Percentiles rank a stretch among this genome's conserved stretches.
Conservation (phyloP, 2,113 vertebrate genomes). For the Artemisiospiza belli region DNA sequence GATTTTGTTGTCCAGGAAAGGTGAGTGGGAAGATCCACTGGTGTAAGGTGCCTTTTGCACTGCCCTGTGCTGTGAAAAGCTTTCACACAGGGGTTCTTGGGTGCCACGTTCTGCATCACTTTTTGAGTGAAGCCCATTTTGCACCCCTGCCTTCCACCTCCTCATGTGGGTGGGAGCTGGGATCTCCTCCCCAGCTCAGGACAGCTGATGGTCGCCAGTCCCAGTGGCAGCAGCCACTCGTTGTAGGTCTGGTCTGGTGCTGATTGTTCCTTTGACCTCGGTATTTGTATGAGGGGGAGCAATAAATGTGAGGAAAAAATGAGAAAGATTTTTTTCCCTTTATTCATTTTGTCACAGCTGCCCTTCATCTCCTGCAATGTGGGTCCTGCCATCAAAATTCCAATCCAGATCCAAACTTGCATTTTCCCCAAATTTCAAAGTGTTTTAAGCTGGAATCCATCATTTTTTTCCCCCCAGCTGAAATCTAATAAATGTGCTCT, state of each 20-base stretch:
- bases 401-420: background rate
- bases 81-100: accelerated
- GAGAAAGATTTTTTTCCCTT: background rate
- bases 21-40: background rate
- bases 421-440: background rate
- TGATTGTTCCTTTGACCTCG: background rate
- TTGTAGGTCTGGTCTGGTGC: background rate
- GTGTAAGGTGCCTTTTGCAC: background rate
- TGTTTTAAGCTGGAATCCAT: background rate
- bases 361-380: background rate
- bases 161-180: background rate
- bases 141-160: background rate
- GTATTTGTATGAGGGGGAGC: background rate
- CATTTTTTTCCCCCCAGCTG: background rate
- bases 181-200: background rate
- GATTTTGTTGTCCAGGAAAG: background rate
- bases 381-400: background rate
- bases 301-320: background rate
- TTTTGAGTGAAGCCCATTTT: background rate
- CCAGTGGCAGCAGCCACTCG: accelerated
- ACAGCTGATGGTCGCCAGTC: background rate
- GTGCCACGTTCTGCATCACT: background rate
- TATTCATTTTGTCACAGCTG: background rate
- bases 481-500: slow-evolving; percentile 23
- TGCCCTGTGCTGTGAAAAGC: background rate